Evolutionary conservation across 2,113 vertebrate genomes (phyloP).

Genomic region (Paralichthys olivaceus): DNA sequence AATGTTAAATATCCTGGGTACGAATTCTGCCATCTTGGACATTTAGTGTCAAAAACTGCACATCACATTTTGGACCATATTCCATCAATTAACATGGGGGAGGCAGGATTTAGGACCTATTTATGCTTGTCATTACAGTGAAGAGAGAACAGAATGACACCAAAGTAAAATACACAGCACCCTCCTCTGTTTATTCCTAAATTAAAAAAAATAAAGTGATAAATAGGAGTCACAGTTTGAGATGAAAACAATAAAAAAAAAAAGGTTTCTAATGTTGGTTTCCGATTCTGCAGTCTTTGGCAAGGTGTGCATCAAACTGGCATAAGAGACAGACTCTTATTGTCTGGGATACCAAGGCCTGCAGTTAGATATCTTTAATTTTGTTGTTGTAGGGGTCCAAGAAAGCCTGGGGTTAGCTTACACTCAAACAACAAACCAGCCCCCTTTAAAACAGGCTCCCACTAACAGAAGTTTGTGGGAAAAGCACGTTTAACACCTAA

Average conservation of each 20-base stretch:
- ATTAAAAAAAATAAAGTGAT: neutral
- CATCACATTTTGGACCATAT: neutral
- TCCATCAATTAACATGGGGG: neutral
- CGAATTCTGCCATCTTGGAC: too few species aligned
- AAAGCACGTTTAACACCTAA: slow-evolving; percentile 61
- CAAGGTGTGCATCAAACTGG: neutral
- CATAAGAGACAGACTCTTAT: slow-evolving; percentile 34
- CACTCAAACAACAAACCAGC: slow-evolving; percentile 53
- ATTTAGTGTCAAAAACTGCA: too few species aligned
- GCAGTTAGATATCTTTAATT: slow-evolving; percentile 40
- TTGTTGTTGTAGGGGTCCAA: slow-evolving; percentile 39
- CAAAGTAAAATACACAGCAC: too few species aligned
- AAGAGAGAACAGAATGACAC: neutral
- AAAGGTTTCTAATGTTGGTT: neutral
- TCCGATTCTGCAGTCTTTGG: slow-evolving; percentile 21
- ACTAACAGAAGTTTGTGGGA: slow-evolving; percentile 63
- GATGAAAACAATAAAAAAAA: neutral
- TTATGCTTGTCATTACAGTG: neutral
- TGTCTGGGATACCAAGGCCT: slow-evolving; percentile 47
- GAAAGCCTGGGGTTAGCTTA: slow-evolving; percentile 51
- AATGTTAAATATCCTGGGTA: too few species aligned
- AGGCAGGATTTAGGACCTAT: neutral
- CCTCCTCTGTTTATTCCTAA: neutral
- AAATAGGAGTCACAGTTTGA: neutral
- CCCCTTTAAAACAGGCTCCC: slow-evolving; percentile 22